These are phyloP conservation scores for Lepisosteus oculatus DNA, from an alignment of 2,113 vertebrate species.

Conservation along the genomic window DNA sequence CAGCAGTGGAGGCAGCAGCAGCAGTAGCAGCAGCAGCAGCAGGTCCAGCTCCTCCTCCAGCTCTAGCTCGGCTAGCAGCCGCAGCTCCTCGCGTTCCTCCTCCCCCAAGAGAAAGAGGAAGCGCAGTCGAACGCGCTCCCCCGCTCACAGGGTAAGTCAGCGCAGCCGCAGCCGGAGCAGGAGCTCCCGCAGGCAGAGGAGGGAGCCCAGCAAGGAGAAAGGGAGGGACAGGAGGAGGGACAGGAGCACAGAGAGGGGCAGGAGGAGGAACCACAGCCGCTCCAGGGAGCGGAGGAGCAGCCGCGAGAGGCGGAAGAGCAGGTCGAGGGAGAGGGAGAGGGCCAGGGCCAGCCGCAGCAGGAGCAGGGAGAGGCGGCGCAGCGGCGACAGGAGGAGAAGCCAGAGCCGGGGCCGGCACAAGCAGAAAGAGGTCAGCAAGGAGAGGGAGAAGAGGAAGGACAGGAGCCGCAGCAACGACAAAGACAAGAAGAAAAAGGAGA, in stretches of 20 bases:
- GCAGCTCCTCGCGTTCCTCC: constrained; percentile 82
- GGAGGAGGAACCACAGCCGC: constrained; percentile 65
- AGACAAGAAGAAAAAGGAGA: constrained; percentile 82
- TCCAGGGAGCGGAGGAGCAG: constrained; percentile 68
- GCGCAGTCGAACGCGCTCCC: constrained; percentile 72
- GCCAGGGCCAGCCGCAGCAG: constrained; percentile 75
- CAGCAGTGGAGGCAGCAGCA: constrained; percentile 78
- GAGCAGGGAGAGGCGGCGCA: constrained; percentile 81
- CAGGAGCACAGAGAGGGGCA: constrained; percentile 67
- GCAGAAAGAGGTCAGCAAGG: constrained; percentile 70
- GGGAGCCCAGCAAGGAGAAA: constrained; percentile 63
- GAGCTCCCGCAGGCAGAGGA: constrained; percentile 69
- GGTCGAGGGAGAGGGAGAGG: constrained; percentile 81
- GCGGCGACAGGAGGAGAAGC: constrained; percentile 70
- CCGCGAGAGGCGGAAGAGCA: constrained; percentile 76
- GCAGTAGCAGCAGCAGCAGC: constrained; percentile 77
- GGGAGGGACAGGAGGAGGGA: constrained; percentile 70
- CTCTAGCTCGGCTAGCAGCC: constrained; percentile 83
- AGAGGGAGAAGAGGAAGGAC: constrained; percentile 83
- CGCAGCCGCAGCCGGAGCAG: constrained; percentile 81
- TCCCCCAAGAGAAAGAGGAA: constrained; percentile 84
- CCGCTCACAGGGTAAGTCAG: constrained; percentile 66
- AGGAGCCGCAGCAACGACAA: constrained; percentile 70
- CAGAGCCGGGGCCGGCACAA: constrained; percentile 67
- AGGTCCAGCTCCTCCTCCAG: constrained; percentile 86